These are phyloP conservation scores for Mugil cephalus DNA, from an alignment of 2,113 vertebrate genomes.

Conservation along the genomic window DNA sequence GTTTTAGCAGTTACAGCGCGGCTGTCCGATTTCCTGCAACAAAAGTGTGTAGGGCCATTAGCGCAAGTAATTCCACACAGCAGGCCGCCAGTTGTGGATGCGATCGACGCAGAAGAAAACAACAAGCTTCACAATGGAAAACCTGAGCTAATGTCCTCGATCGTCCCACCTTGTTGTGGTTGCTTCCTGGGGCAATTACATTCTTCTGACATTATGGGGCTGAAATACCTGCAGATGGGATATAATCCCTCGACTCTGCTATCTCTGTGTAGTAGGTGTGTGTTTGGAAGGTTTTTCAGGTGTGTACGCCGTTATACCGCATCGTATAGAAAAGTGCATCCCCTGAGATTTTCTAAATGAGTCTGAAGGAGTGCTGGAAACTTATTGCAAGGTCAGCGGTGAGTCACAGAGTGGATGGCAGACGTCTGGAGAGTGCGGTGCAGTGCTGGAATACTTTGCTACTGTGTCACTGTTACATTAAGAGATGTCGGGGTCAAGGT, in stretches of 20 bases:
- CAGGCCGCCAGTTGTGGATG: conserved; percentile 83
- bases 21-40: conserved; percentile 87
- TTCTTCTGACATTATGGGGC: conserved; percentile 53
- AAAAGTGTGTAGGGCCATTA: conserved; percentile 85
- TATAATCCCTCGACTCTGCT: conserved; percentile 31
- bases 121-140: conserved; percentile 75
- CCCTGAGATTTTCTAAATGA: conserved; percentile 60
- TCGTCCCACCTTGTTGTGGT: conserved; percentile 74
- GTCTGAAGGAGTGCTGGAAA: conserved; percentile 53
- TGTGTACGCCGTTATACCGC: conserved; percentile 55
- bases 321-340: conserved; percentile 33
- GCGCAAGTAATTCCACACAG: conserved; percentile 84
- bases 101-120: conserved; percentile 72
- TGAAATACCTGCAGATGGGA: conserved; percentile 53
- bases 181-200: conserved; percentile 53
- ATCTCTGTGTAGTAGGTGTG: conserved; percentile 1
- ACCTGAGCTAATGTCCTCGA: conserved; percentile 74
- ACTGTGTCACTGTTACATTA: conserved; percentile 69
- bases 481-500: conserved; percentile 61
- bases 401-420: conserved; percentile 63
- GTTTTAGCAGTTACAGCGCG: conserved; percentile 84
- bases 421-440: conserved; percentile 44
- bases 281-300: conserved; percentile 36
- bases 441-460: conserved; percentile 56
- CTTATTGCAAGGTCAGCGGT: conserved; percentile 69